Evolutionary conservation across 2,797 vertebrate genomes (phyloP), one percentile per base, ranked within the genome.

Genomic region (Ctenopoma multispine): DNA sequence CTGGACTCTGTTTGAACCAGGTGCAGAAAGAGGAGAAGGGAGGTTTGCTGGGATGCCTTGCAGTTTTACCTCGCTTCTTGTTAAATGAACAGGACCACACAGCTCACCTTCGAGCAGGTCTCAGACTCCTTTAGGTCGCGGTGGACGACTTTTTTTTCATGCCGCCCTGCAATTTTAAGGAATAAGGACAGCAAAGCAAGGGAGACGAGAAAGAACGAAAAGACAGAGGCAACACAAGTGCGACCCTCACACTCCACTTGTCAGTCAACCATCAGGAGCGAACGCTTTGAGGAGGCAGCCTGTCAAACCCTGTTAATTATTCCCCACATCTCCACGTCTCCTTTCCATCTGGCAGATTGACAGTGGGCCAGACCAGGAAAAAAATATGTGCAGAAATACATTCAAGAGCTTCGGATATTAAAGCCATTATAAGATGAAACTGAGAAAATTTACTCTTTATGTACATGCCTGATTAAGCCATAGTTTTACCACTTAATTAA

Each of bases 281-380:
- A 79, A 68, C 7, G 24, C 65, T 69, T n/a, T 18, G 61, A 77
- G 55, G 61, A 75, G 73, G 63, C 64, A 66, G 68, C 55, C 75
- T 80, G 80, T 86, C 76, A 72, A 54, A 77, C 57, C 69, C 44
- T 74, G 54, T 85, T 90, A 87, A 89, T 88, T 86, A 86, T 82
- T 81, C 65, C 48, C 62, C n/a, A 62, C 65, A 79, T 73, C 67
- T 78, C 62, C 48, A 31, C 70, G 71, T 53, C 69, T 67, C 7
- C 29, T 61, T 31, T 43, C 27, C 43, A 17, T 55, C 58, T 85
- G 73, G 75, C 75, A 71, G 70, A 15, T 14, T 59, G 74, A 73
- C 69, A 64, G 65, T 14, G 54, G 51, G 21, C 57, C 47, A 62
- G n/a, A 50, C 48, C 20, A 62, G 18, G 24, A 60, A 49, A 27